Evolutionary conservation across 2,888 invertebrate genomes (phyloP).

Genomic region (Lordiphosa andalusiaca): DNA sequence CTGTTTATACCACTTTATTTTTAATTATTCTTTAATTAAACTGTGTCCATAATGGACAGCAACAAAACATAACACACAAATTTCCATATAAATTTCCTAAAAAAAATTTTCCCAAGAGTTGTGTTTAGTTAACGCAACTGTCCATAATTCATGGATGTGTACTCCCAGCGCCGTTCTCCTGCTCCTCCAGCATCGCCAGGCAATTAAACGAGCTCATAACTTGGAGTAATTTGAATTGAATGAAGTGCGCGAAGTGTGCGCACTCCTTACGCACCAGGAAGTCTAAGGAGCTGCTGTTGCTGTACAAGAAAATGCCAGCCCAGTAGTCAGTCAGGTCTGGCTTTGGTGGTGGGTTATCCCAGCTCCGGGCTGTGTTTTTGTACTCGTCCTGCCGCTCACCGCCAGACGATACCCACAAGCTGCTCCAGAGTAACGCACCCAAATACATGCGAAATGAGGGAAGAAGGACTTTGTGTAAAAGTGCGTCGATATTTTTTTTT

Average conservation of each 20-base stretch:
- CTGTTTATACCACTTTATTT: slow-evolving; percentile 33
- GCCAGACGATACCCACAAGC: slow-evolving; percentile 72
- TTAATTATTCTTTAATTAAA: slow-evolving; percentile 65
- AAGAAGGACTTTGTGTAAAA: slow-evolving; percentile 35
- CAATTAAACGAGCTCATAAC: slow-evolving; percentile 59
- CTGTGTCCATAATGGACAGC: slow-evolving; percentile 32
- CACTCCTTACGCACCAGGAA: slow-evolving; percentile 72
- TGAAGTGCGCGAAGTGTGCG: slow-evolving; percentile 51
- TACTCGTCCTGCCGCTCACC: slow-evolving; percentile 50
- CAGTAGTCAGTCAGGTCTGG: slow-evolving; percentile 29
- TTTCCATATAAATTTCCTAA: slow-evolving; percentile 62
- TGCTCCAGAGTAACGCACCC: slow-evolving; percentile 52
- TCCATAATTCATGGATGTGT: slow-evolving; percentile 60
- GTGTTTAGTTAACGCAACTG: slow-evolving; percentile 45
- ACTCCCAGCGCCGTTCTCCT: slow-evolving; percentile 3
- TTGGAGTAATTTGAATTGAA: slow-evolving; percentile 71
- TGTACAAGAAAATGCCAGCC: slow-evolving; percentile 36
- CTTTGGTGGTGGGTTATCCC: slow-evolving; percentile 38
- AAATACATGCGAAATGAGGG: slow-evolving; percentile 48
- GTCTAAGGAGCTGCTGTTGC: slow-evolving; percentile 52
- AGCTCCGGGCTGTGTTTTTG: slow-evolving; percentile 41
- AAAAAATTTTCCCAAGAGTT: slow-evolving; percentile 50
- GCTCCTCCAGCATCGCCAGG: slow-evolving; percentile 30
- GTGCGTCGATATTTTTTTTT: slow-evolving; percentile 43
- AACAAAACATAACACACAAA: slow-evolving; percentile 25